These are phyloP conservation scores for Pachyuromys duprasi DNA, from an alignment of 2,797 vertebrate genomes.

Conservation along the genomic window DNA sequence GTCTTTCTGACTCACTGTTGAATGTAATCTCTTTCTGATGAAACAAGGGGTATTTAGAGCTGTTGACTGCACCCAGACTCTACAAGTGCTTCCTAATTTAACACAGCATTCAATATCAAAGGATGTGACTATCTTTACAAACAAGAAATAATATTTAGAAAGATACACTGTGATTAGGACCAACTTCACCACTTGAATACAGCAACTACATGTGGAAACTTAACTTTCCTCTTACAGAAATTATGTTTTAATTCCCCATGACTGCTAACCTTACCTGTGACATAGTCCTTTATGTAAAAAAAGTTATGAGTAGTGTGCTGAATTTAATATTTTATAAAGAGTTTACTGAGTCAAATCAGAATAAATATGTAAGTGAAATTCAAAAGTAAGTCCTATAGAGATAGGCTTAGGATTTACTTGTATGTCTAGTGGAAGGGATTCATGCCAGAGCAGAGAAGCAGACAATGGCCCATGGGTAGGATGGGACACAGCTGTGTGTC, in stretches of 20 bases:
- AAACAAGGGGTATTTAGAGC: constrained; percentile 68
- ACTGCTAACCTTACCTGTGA: not conserved
- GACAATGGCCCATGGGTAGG: not conserved
- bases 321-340: not conserved
- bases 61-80: constrained; percentile 48
- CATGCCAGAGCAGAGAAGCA: not conserved
- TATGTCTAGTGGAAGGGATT: not conserved
- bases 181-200: constrained; percentile 57
- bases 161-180: constrained; percentile 42
- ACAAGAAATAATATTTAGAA: constrained; percentile 55
- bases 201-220: not conserved
- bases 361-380: not conserved
- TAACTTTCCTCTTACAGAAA: constrained; percentile 34
- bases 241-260: not conserved
- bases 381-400: not conserved
- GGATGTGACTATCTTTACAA: constrained; percentile 44
- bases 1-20: constrained; percentile 54
- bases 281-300: not conserved
- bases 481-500: not conserved
- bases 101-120: constrained; percentile 47
- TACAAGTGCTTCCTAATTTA: constrained; percentile 66
- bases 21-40: constrained; percentile 68
- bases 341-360: not conserved
- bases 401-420: not conserved
- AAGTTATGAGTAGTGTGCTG: not conserved